Conservation (phyloP, 2,797 vertebrate genomes). For the Chelonia mydas region DNA sequence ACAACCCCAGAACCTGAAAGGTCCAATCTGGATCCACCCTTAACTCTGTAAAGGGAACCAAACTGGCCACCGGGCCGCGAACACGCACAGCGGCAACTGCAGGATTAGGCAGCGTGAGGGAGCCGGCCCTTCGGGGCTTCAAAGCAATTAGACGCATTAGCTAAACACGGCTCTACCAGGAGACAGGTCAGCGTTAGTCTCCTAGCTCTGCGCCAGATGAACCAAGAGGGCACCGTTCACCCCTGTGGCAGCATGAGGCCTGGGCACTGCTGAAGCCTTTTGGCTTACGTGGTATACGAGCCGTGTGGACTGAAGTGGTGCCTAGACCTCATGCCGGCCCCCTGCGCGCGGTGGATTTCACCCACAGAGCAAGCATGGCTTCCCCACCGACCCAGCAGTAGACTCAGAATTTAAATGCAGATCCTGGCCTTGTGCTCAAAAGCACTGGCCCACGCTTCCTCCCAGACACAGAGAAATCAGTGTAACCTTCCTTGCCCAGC, state of each 20-base stretch:
- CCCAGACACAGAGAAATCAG: neutral
- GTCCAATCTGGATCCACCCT: neutral
- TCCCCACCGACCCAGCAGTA: neutral
- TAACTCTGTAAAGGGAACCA: neutral
- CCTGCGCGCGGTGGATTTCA: conserved; percentile 48
- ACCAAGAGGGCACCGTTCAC: neutral
- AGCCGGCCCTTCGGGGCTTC: neutral
- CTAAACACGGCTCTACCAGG: neutral
- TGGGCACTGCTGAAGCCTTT: neutral
- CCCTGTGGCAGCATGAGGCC: neutral
- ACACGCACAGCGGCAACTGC: neutral
- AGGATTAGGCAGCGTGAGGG: neutral
- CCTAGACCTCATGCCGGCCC: conserved; percentile 48
- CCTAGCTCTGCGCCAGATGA: neutral
- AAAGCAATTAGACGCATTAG: neutral
- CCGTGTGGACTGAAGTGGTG: neutral
- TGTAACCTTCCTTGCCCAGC: neutral
- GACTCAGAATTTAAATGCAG: neutral
- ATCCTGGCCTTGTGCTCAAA: neutral
- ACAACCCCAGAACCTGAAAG: neutral
- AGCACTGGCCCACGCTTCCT: neutral
- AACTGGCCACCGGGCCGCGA: neutral
- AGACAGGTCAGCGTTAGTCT: neutral
- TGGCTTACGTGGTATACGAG: neutral
- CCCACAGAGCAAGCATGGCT: neutral